phyloP scores from a whole-genome alignment of 1,140 invertebrate species.

The Anastatus disparis region DNA sequence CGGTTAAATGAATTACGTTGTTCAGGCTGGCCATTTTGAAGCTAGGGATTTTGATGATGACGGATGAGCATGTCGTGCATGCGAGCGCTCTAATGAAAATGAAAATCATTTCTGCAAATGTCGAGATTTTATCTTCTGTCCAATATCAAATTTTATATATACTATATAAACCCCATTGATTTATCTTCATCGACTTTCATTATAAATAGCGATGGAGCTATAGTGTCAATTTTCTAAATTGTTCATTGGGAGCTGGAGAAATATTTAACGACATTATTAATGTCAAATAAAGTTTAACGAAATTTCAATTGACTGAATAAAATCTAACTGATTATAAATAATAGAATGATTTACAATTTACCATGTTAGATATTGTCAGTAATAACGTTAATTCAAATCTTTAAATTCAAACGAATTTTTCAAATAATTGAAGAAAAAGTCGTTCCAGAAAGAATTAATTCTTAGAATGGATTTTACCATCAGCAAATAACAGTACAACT shows the following conservation, averaged over 20 bases:
- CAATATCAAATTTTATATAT: no score
- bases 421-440: not conserved
- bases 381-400: not conserved
- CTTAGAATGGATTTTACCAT: not conserved
- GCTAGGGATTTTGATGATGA: not conserved
- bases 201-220: no score
- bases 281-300: no score
- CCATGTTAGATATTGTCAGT: not conserved
- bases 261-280: no score
- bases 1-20: not conserved
- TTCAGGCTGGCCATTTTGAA: not conserved
- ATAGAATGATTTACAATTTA: no score
- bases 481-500: not conserved
- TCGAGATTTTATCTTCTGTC: no score
- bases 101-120: not conserved
- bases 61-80: not conserved
- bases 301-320: no score
- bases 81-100: not conserved
- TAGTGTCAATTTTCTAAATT: no score
- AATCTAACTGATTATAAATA: no score
- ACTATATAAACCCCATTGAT: no score
- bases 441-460: not conserved
- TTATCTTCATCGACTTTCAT: no score
- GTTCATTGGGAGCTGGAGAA: no score
- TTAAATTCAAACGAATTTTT: not conserved